These are phyloP conservation scores for Danio jaintianensis DNA, from an alignment of 2,797 vertebrate species.

Conservation along the genomic window DNA sequence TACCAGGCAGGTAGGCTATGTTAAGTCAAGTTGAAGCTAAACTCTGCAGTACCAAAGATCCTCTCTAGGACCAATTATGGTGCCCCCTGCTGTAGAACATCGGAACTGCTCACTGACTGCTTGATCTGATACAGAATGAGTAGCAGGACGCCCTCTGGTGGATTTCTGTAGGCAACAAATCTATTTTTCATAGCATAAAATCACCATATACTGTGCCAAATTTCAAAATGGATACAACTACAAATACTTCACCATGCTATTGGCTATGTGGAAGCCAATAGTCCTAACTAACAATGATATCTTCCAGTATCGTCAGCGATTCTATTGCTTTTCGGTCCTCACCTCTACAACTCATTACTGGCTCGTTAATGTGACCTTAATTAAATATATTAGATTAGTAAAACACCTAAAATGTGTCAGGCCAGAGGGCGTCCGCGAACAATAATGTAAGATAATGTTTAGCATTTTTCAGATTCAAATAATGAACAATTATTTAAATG, in stretches of 20 bases:
- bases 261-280: no score
- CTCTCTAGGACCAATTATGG: no score
- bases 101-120: not conserved
- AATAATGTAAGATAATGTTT: not conserved
- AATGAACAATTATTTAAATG: not conserved
- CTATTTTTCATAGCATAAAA: no score
- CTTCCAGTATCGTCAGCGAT: not conserved
- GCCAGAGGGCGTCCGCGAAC: not conserved
- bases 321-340: not conserved
- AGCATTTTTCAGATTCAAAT: not conserved
- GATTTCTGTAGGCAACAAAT: not conserved
- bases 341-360: not conserved
- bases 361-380: not conserved
- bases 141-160: constrained; percentile 29
- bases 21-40: no score
- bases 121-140: not conserved
- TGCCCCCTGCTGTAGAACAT: no score
- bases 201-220: not conserved
- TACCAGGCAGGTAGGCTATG: no score
- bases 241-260: not conserved
- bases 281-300: not conserved
- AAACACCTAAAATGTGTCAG: not conserved
- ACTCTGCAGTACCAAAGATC: no score
- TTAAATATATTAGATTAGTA: not conserved
- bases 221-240: not conserved